These are phyloP conservation scores for Omphaloscelis lunosa DNA, from an alignment of 2,888 invertebrate species.

Conservation along the genomic window DNA sequence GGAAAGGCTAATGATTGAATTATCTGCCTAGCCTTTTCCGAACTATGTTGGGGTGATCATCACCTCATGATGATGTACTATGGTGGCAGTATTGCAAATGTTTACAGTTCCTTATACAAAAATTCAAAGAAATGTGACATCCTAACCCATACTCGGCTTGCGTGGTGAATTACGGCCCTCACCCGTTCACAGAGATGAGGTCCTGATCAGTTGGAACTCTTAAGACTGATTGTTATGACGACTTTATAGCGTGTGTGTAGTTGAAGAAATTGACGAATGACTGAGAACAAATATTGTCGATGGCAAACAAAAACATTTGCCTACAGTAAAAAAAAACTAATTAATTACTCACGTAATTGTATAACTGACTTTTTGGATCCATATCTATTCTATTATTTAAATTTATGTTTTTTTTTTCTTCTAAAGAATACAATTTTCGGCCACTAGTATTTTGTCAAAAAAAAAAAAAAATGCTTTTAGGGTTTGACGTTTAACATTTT, in stretches of 20 bases:
- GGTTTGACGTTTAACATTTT: background rate
- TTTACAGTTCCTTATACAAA: background rate
- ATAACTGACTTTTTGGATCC: slow-evolving; percentile 68
- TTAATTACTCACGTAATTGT: slow-evolving; percentile 67
- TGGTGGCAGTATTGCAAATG: background rate
- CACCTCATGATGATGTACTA: background rate
- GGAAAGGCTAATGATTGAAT: no score
- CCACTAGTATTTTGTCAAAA: no score
- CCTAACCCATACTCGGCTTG: background rate
- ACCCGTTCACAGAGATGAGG: background rate
- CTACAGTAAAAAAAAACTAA: slow-evolving; percentile 8
- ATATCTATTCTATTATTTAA: slow-evolving; percentile 36
- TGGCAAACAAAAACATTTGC: background rate
- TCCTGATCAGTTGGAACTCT: background rate
- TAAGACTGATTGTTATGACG: background rate
- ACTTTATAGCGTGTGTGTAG: background rate
- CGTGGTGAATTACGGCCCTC: background rate
- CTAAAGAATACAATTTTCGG: background rate
- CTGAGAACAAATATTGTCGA: background rate
- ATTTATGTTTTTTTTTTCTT: background rate
- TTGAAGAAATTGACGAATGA: background rate
- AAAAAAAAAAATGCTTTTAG: background rate
- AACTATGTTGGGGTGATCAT: no score
- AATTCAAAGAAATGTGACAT: background rate
- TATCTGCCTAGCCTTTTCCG: background rate